These are phyloP conservation scores for Xestia rhomboidea DNA, from an alignment of 2,888 invertebrate species.

Conservation along the genomic window DNA sequence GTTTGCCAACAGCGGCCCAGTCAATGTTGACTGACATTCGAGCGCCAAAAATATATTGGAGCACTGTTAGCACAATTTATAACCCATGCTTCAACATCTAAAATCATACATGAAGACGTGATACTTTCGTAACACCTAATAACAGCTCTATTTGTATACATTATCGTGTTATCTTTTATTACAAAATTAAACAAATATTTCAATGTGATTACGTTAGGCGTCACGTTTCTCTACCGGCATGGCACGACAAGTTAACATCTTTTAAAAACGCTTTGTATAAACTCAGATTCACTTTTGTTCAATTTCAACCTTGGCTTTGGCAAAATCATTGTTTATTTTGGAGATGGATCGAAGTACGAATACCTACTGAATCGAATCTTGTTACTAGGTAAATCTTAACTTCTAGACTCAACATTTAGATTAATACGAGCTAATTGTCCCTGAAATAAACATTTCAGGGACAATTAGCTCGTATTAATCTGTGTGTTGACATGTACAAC, in stretches of 20 bases:
- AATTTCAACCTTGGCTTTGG: background rate
- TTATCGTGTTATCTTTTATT: slow-evolving; percentile 53
- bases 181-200: slow-evolving; percentile 51
- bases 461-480: no score
- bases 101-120: background rate
- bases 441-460: no score
- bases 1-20: background rate
- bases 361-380: background rate
- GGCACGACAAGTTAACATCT: slow-evolving; percentile 15
- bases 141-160: slow-evolving; percentile 14
- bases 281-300: slow-evolving; percentile 18
- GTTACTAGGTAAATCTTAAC: background rate
- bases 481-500: no score
- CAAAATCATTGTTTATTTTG: background rate
- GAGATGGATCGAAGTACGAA: background rate
- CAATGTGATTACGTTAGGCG: slow-evolving; percentile 20
- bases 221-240: slow-evolving; percentile 30
- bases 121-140: slow-evolving; percentile 27
- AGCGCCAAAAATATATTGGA: background rate
- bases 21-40: background rate
- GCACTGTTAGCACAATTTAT: background rate
- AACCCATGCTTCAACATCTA: slow-evolving; percentile 1
- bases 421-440: background rate
- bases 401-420: background rate
- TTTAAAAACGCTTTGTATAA: background rate